phyloP scores from a whole-genome alignment of 2,888 invertebrate species.

The Drosophila pegasa region DNA sequence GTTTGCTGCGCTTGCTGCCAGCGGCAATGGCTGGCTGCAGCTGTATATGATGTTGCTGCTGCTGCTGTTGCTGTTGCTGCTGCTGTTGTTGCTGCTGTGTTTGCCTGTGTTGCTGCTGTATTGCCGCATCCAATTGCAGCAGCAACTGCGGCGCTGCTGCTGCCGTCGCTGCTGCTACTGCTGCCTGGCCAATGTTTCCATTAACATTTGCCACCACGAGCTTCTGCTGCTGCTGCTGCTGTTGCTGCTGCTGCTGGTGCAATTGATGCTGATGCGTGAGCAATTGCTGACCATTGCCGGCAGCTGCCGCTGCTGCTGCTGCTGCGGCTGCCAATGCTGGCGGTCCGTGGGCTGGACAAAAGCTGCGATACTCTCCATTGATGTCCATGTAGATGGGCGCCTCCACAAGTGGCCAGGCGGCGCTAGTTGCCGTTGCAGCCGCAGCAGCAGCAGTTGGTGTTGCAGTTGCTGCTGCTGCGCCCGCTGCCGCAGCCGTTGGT shows the following conservation, averaged over 20 bases:
- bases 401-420: conserved; percentile 85
- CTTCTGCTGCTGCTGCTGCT: conserved; percentile 48
- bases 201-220: conserved; percentile 69
- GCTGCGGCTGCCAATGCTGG: conserved; percentile 52
- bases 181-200: conserved; percentile 66
- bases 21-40: conserved; percentile 87
- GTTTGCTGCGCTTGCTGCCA: conserved; percentile 88
- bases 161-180: conserved; percentile 51
- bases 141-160: conserved; percentile 86
- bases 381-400: conserved; percentile 87
- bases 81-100: conserved; percentile 83
- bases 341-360: conserved; percentile 84
- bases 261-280: conserved; percentile 34
- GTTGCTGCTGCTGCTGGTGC: conserved; percentile 38
- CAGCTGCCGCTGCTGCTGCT: conserved; percentile 37
- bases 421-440: conserved; percentile 53
- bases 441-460: conserved; percentile 74
- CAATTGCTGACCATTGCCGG: conserved; percentile 57
- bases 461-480: conserved; percentile 46
- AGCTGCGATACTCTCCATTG: conserved; percentile 86
- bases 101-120: conserved; percentile 83
- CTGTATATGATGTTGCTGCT: conserved; percentile 83
- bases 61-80: conserved; percentile 69
- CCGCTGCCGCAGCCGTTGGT: conserved; percentile 72
- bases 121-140: conserved; percentile 91